Evolutionary conservation across 2,888 invertebrate species (phyloP).

Genomic region (Sphinx pinastri): DNA sequence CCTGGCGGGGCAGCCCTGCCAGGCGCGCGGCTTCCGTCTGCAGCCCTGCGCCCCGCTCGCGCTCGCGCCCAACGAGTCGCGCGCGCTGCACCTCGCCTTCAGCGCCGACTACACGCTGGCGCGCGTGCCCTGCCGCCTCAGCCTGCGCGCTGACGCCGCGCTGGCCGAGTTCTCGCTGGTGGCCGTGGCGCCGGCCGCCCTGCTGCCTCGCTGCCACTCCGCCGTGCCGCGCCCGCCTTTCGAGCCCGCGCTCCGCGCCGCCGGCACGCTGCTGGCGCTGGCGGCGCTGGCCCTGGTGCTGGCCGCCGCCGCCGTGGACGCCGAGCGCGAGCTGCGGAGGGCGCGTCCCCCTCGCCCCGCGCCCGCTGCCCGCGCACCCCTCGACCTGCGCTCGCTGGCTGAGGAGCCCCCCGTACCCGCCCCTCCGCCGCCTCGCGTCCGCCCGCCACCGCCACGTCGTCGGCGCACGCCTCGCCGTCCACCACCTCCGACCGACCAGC

Average conservation of each 20-base stretch:
- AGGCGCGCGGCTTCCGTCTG: slow-evolving; percentile 67
- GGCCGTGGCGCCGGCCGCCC: slow-evolving; percentile 53
- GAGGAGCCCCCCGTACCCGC: slow-evolving; percentile 37
- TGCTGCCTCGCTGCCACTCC: slow-evolving; percentile 50
- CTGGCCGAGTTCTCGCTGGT: slow-evolving; percentile 50
- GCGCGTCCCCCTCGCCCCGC: slow-evolving; percentile 42
- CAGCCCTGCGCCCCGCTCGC: slow-evolving; percentile 62
- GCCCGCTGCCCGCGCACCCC: slow-evolving; percentile 43
- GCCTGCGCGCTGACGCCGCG: slow-evolving; percentile 49
- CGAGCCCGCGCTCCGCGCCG: slow-evolving; percentile 81
- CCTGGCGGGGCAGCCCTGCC: slow-evolving; percentile 60
- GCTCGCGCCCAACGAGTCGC: slow-evolving; percentile 65
- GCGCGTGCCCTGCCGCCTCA: slow-evolving; percentile 51
- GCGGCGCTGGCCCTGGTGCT: slow-evolving; percentile 58
- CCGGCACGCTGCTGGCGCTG: slow-evolving; percentile 67
- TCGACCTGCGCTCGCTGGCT: slow-evolving; percentile 47
- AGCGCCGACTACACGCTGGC: slow-evolving; percentile 66
- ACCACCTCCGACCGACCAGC: slow-evolving; percentile 50
- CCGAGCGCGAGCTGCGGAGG: slow-evolving; percentile 53
- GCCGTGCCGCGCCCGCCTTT: slow-evolving; percentile 75
- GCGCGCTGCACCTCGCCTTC: slow-evolving; percentile 60
- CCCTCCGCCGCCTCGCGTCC: slow-evolving; percentile 34
- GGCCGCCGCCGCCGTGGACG: slow-evolving; percentile 60
- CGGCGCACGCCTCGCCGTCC: slow-evolving; percentile 46
- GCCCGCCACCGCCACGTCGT: slow-evolving; percentile 39